These are phyloP conservation scores for Chrysochloris asiatica DNA, from an alignment of 2,113 vertebrate species.

Conservation along the genomic window DNA sequence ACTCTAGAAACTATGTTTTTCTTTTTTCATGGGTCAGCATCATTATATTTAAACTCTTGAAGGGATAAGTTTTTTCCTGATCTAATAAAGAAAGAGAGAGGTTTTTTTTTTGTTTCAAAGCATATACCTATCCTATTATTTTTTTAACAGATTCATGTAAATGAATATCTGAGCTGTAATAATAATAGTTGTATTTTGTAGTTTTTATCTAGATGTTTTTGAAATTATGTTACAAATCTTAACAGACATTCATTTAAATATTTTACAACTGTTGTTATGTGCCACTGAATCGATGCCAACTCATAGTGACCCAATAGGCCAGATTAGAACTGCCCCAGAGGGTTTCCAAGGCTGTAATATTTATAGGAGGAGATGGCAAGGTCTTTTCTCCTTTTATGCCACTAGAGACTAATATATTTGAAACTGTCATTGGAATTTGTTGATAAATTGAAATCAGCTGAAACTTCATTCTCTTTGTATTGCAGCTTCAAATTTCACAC, in stretches of 20 bases:
- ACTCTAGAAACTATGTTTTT: background rate
- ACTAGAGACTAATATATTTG: background rate
- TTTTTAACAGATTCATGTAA: slow-evolving; percentile 3
- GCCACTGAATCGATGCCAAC: background rate
- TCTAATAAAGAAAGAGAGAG: background rate
- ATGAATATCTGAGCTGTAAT: background rate
- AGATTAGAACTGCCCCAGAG: background rate
- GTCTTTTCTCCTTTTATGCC: background rate
- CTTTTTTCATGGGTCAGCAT: background rate
- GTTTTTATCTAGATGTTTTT: slow-evolving; percentile 19
- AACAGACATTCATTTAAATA: background rate
- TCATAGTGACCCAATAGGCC: background rate
- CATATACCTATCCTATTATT: slow-evolving; percentile 11
- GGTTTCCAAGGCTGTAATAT: background rate
- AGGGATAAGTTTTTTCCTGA: background rate
- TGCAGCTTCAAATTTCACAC: background rate
- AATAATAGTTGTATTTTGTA: slow-evolving; percentile 6
- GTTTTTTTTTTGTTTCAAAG: background rate
- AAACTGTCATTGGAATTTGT: background rate
- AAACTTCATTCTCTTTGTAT: background rate
- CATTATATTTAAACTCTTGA: background rate
- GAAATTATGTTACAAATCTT: slow-evolving; percentile 45
- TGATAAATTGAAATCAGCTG: background rate
- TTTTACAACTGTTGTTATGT: background rate
- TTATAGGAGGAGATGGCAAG: background rate